Conservation (phyloP, 2,888 invertebrate genomes). For the Lomographa bimaculata region DNA sequence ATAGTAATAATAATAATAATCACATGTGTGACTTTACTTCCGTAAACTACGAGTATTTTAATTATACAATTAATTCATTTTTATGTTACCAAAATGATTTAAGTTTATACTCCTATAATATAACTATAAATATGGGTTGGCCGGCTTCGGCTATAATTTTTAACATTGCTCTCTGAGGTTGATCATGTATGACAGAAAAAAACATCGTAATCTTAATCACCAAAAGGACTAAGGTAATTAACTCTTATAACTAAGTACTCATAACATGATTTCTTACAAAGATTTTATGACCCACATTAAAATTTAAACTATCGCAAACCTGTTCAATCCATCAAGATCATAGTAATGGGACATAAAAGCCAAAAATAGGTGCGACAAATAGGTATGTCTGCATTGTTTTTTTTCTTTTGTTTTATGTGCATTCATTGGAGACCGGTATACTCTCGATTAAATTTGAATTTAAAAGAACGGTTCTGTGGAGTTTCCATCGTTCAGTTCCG, state of each 20-base stretch:
- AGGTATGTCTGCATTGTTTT: slow-evolving; percentile 30
- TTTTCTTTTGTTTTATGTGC: slow-evolving; percentile 30
- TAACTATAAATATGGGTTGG: too few species aligned
- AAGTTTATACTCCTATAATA: too few species aligned
- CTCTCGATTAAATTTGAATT: slow-evolving; percentile 29
- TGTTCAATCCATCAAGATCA: slow-evolving; percentile 7
- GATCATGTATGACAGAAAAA: too few species aligned
- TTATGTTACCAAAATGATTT: too few species aligned
- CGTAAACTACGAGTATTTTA: too few species aligned
- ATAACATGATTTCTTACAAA: slow-evolving; percentile 8
- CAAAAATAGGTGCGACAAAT: slow-evolving; percentile 29
- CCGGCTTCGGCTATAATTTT: too few species aligned
- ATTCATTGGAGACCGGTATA: slow-evolving; percentile 31
- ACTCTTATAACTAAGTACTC: too few species aligned
- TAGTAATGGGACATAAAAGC: slow-evolving; percentile 16
- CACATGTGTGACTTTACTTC: slow-evolving; percentile 1
- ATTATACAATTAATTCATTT: too few species aligned
- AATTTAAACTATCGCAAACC: slow-evolving; percentile 14
- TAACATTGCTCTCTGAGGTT: too few species aligned
- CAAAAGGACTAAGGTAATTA: too few species aligned
- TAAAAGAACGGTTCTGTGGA: slow-evolving; percentile 48
- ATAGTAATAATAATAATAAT: slow-evolving; percentile 3
- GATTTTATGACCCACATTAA: slow-evolving; percentile 18
- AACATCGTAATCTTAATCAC: too few species aligned
- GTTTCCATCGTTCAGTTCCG: slow-evolving; percentile 70